Evolutionary conservation across 2,888 invertebrate species (phyloP).

Genomic region (Osedax frankpressi): DNA sequence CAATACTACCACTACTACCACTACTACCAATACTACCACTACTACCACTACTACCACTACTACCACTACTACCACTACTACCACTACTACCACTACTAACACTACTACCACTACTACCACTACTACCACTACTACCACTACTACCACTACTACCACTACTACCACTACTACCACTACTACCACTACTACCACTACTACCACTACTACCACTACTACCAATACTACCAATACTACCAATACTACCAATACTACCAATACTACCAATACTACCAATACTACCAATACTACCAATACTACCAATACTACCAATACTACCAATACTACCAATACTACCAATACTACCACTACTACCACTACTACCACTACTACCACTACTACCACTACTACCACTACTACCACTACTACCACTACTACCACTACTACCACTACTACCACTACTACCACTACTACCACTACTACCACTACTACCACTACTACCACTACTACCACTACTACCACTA

Average conservation of each 20-base stretch:
- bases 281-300: not conserved
- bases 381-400: slow-evolving; percentile 1
- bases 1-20: not conserved
- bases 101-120: not conserved
- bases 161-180: not conserved
- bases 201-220: not conserved
- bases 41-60: not conserved
- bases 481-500: not conserved
- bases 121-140: not conserved
- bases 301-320: slow-evolving; percentile 6
- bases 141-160: not conserved
- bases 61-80: not conserved
- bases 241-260: not conserved
- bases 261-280: not conserved
- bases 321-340: slow-evolving; percentile 6
- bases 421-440: slow-evolving; percentile 14
- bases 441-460: slow-evolving; percentile 24
- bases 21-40: not conserved
- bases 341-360: slow-evolving; percentile 9
- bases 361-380: slow-evolving; percentile 7
- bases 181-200: not conserved
- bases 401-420: slow-evolving; percentile 9
- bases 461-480: slow-evolving; percentile 14
- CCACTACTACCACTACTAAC: not conserved
- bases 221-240: not conserved